phyloP scores from a whole-genome alignment of 2,113 vertebrate species.

The Clarias gariepinus region DNA sequence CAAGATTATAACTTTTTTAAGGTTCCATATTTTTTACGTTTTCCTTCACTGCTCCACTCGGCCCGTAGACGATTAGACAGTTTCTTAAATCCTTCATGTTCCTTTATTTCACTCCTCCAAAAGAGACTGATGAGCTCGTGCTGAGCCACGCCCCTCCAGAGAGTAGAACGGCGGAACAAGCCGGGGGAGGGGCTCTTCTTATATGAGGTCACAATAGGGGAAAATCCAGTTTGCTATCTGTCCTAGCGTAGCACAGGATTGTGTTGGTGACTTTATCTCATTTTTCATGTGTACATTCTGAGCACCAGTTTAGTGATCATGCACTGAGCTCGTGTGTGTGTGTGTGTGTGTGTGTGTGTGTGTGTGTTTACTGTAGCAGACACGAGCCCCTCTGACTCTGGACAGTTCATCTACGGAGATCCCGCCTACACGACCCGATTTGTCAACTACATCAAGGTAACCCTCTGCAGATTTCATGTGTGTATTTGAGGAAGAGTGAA shows the following conservation, averaged over 20 bases:
- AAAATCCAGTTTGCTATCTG: not conserved
- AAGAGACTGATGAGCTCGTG: too few species aligned
- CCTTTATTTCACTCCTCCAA: too few species aligned
- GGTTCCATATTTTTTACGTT: too few species aligned
- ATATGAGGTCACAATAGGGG: not conserved
- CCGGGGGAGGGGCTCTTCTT: too few species aligned
- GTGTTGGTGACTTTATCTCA: too few species aligned
- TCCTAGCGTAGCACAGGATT: not conserved
- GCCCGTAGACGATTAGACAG: too few species aligned
- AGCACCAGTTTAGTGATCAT: not conserved
- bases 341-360: not conserved
- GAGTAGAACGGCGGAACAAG: too few species aligned
- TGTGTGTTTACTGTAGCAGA: slow-evolving; percentile 40
- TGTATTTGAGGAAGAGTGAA: not conserved
- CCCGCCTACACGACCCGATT: slow-evolving; percentile 77
- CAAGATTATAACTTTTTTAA: not conserved
- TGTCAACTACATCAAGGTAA: slow-evolving; percentile 86
- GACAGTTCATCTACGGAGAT: slow-evolving; percentile 69
- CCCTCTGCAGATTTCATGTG: too few species aligned
- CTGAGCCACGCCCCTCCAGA: too few species aligned
- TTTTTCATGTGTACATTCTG: not conserved
- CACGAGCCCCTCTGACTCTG: slow-evolving; percentile 67
- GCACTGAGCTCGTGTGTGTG: not conserved
- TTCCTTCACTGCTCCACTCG: too few species aligned
- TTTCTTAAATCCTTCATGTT: too few species aligned